phyloP scores from a whole-genome alignment of 2,888 invertebrate species.

The Melanargia galathea region DNA sequence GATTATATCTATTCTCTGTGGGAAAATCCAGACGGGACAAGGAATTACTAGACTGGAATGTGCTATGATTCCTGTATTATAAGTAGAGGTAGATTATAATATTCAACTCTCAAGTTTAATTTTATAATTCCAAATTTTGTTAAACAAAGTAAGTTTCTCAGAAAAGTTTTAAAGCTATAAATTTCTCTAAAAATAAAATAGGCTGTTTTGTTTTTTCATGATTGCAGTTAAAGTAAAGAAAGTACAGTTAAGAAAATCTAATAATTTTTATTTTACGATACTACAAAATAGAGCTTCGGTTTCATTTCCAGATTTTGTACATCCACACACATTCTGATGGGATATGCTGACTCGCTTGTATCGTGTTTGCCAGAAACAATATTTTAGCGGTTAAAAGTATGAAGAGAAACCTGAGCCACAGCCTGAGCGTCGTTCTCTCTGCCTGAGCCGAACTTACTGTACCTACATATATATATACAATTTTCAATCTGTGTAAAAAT shows the following conservation, averaged over 20 bases:
- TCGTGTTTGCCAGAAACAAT: slow-evolving; percentile 71
- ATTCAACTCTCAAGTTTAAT: too few relatives aligned
- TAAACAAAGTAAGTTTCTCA: too few relatives aligned
- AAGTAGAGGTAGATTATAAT: too few relatives aligned
- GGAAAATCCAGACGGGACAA: slow-evolving; percentile 51
- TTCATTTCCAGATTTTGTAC: slow-evolving; percentile 35
- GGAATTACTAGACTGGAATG: slow-evolving; percentile 37
- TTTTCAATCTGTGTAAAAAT: slow-evolving; percentile 38
- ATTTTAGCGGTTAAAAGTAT: slow-evolving; percentile 76
- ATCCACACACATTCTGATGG: slow-evolving; percentile 34
- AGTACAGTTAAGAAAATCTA: too few relatives aligned
- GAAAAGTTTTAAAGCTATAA: too few relatives aligned
- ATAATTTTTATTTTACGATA: too few relatives aligned
- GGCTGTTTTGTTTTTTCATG: too few relatives aligned
- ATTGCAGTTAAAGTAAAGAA: too few relatives aligned
- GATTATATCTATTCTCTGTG: slow-evolving; percentile 59
- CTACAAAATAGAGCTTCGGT: background rate
- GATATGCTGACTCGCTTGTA: slow-evolving; percentile 62
- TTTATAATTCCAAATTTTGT: too few relatives aligned
- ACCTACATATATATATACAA: slow-evolving; percentile 24
- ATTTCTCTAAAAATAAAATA: too few relatives aligned
- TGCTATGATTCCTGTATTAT: background rate
- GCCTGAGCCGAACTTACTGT: slow-evolving; percentile 44
- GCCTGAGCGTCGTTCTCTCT: too few relatives aligned
- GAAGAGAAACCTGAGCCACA: slow-evolving; percentile 58